phyloP scores from a whole-genome alignment of 2,888 invertebrate genomes.

The Silvanus unidentatus region DNA sequence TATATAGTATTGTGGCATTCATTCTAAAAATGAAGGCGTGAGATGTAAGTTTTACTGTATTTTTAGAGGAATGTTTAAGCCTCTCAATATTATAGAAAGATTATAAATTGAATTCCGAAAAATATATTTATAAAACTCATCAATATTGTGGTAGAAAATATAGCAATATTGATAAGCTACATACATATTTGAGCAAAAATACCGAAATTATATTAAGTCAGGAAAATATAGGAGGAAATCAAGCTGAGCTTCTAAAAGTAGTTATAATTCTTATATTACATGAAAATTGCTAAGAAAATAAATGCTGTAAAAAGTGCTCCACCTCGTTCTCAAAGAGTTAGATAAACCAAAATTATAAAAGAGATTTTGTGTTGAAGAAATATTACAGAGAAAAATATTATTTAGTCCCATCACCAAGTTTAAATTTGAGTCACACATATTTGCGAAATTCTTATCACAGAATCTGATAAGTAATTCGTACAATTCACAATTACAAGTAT shows the following conservation, averaged over 20 bases:
- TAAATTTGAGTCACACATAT: not conserved
- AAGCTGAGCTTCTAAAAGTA: too few relatives aligned
- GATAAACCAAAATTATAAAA: too few relatives aligned
- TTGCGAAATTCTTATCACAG: constrained; percentile 1
- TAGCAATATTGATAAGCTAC: constrained; percentile 19
- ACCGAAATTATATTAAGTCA: constrained; percentile 2
- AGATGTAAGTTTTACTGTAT: not conserved
- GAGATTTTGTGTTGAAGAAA: too few relatives aligned
- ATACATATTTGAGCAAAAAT: constrained; percentile 21
- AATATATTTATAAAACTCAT: constrained; percentile 11
- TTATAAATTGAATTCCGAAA: constrained; percentile 11
- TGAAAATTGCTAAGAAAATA: too few relatives aligned
- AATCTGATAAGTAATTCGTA: constrained; percentile 1
- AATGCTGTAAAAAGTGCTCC: too few relatives aligned
- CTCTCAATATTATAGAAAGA: constrained; percentile 16
- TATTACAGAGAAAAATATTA: not conserved
- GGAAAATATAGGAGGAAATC: not conserved
- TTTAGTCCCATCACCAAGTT: constrained; percentile 34
- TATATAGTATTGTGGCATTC: not conserved
- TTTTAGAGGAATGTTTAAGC: constrained; percentile 18
- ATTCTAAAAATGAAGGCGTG: not conserved
- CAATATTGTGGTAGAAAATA: constrained; percentile 14
- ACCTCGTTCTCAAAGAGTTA: too few relatives aligned
- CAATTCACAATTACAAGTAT: not conserved
- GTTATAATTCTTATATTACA: too few relatives aligned